These are phyloP conservation scores for Trichogramma evanescens DNA, from an alignment of 2,888 invertebrate species.

Conservation along the genomic window DNA sequence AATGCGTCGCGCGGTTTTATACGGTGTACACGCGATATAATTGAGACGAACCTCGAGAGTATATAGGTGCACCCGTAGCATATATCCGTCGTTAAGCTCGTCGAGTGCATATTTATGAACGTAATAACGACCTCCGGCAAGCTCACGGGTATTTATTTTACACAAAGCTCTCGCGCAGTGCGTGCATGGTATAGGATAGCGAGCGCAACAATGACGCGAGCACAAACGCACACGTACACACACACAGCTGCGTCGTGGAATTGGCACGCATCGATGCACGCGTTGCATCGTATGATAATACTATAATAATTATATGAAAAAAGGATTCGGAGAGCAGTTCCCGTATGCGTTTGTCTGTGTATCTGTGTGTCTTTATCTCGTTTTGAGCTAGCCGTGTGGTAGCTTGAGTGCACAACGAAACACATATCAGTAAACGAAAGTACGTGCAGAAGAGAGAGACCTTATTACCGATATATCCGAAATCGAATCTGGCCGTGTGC, in stretches of 20 bases:
- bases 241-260: not conserved
- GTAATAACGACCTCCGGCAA: not conserved
- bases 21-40: too few species aligned
- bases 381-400: too few species aligned
- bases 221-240: not conserved
- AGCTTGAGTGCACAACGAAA: too few species aligned
- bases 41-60: too few species aligned
- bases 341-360: too few species aligned
- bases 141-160: not conserved
- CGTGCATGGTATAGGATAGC: not conserved
- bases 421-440: slow-evolving; percentile 12
- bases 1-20: too few species aligned
- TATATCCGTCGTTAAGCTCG: not conserved
- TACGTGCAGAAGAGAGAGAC: not conserved
- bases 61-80: too few species aligned
- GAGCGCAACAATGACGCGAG: slow-evolving; percentile 5
- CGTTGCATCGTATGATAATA: too few species aligned
- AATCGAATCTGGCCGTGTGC: slow-evolving; percentile 2
- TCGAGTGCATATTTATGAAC: not conserved
- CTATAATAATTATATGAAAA: too few species aligned
- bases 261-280: too few species aligned
- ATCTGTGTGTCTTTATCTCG: too few species aligned
- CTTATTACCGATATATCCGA: slow-evolving; percentile 14
- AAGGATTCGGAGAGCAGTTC: too few species aligned
- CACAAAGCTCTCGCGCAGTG: not conserved